Conservation (phyloP, 2,888 invertebrate genomes). For the Drosophila atripex region DNA sequence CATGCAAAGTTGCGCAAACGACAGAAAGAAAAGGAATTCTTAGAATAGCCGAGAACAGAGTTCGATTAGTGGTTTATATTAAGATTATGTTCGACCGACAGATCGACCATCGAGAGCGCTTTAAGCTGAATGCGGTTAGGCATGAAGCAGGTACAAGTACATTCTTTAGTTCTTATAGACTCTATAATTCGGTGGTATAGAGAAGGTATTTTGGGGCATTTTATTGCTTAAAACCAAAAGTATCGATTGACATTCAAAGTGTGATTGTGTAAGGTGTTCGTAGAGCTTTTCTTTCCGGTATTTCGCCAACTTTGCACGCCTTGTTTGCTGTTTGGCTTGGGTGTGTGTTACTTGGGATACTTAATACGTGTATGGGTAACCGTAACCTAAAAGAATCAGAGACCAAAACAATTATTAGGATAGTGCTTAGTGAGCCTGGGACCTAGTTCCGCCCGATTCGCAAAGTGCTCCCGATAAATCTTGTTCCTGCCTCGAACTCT, state of each 20-base stretch:
- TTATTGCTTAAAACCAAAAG: conserved; percentile 38
- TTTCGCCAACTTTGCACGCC: conserved; percentile 57
- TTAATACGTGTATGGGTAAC: conserved; percentile 72
- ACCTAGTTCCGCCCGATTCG: conserved; percentile 16
- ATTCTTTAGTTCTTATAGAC: conserved; percentile 17
- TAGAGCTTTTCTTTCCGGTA: conserved; percentile 15
- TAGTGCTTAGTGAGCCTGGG: conserved; percentile 27
- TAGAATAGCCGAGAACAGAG: conserved; percentile 32
- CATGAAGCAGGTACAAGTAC: conserved; percentile 47
- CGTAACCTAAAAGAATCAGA: conserved; percentile 67
- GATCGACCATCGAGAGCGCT: conserved; percentile 17
- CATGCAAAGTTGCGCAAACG: conserved; percentile 65
- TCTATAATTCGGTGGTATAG: neutral
- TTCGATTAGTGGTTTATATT: conserved; percentile 57
- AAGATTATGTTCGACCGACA: conserved; percentile 10
- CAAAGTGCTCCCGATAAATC: conserved; percentile 54
- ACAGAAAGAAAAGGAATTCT: conserved; percentile 30
- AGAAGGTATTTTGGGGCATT: conserved; percentile 10
- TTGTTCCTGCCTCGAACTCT: conserved; percentile 22
- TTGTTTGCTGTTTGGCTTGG: conserved; percentile 14
- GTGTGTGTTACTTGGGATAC: conserved; percentile 8
- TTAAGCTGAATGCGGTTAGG: conserved; percentile 54
- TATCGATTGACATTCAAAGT: conserved; percentile 9
- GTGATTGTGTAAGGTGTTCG: conserved; percentile 6
- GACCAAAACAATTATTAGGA: conserved; percentile 44